Percentiles rank a stretch among this genome's conserved stretches.
phyloP scores from a whole-genome alignment of 2,797 vertebrate genomes.

The Mus caroli region DNA sequence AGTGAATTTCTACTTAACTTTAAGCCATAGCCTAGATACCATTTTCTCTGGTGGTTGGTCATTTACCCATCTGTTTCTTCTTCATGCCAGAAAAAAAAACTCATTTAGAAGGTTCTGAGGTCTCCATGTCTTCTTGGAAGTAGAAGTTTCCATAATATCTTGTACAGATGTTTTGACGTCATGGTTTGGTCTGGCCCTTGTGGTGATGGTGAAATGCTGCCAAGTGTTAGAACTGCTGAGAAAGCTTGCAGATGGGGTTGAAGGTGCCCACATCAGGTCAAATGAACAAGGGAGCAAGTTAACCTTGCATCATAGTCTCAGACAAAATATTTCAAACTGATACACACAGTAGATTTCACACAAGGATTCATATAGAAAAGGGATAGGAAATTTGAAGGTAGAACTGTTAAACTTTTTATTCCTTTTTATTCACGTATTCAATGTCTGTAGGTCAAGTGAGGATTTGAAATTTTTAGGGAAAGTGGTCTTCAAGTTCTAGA shows the following conservation, averaged over 20 bases:
- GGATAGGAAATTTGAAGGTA: not conserved
- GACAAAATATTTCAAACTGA: not conserved
- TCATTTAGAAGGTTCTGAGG: conserved; percentile 69
- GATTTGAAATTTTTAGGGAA: not conserved
- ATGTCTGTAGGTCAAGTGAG: not conserved
- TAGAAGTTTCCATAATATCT: conserved; percentile 27
- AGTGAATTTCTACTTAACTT: not conserved
- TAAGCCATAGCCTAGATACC: not conserved
- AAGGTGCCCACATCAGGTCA: not conserved
- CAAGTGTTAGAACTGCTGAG: not conserved
- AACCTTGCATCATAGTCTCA: not conserved
- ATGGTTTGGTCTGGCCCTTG: too few relatives aligned
- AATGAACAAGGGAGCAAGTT: not conserved
- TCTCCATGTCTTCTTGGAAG: conserved; percentile 72
- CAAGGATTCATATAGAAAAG: not conserved
- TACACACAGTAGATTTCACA: not conserved
- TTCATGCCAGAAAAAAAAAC: not conserved
- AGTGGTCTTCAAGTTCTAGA: not conserved
- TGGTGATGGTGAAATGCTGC: not conserved
- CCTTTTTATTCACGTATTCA: too few relatives aligned
- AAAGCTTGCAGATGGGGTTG: not conserved
- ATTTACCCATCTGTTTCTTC: conserved; percentile 55
- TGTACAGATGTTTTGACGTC: not conserved
- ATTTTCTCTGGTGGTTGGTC: not conserved
- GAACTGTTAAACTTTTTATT: not conserved